Conservation (phyloP, 2,113 vertebrate species). For the Xenus cinereus region DNA sequence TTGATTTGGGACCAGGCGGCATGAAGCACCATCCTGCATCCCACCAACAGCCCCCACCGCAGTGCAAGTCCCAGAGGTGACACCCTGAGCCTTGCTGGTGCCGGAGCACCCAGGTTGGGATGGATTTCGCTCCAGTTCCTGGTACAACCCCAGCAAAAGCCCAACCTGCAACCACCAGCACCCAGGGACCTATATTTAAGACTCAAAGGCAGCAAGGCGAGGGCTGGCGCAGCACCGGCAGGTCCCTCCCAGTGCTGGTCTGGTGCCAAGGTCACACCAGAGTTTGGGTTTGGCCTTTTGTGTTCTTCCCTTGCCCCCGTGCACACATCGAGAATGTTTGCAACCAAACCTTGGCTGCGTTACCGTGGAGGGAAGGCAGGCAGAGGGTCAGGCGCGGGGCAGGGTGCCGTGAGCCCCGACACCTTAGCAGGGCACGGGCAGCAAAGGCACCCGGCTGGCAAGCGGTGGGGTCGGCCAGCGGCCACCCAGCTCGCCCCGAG, state of each 20-base stretch:
- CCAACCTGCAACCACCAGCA: accelerated
- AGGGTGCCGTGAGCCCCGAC: constrained; percentile 26
- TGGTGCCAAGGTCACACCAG: constrained; percentile 34
- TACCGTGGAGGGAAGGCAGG: constrained; percentile 37
- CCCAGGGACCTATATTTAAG: too few relatives aligned
- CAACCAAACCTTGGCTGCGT: background rate
- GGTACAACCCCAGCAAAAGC: background rate
- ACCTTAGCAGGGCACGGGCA: constrained; percentile 72
- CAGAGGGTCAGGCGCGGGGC: constrained; percentile 60
- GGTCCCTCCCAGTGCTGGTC: background rate
- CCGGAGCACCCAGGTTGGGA: background rate
- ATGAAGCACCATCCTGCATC: background rate
- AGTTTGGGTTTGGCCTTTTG: constrained; percentile 10
- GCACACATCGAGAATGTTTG: constrained; percentile 12
- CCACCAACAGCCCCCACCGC: background rate
- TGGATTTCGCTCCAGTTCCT: background rate
- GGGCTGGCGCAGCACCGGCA: background rate
- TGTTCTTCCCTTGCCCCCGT: background rate
- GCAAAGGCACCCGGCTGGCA: constrained; percentile 76
- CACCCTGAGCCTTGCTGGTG: background rate
- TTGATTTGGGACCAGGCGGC: background rate
- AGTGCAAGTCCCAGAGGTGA: background rate
- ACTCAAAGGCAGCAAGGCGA: accelerated
- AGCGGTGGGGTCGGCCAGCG: constrained; percentile 75
- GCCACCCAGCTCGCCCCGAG: constrained; percentile 69